Evolutionary conservation across 2,888 invertebrate species (phyloP).

Genomic region (Acleris emargana): DNA sequence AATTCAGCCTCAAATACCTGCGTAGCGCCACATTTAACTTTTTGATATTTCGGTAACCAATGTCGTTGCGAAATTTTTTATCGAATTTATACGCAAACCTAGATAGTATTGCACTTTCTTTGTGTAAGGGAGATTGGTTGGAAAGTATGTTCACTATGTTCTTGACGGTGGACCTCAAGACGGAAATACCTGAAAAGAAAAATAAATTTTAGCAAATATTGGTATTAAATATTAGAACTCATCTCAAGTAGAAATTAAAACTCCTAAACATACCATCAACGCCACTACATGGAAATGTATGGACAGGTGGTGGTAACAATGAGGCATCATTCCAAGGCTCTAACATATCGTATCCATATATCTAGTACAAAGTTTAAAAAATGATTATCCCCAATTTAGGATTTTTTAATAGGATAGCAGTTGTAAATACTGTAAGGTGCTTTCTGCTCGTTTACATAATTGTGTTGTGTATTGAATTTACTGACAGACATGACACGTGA

Average conservation of each 20-base stretch:
- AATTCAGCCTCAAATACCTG: constrained; percentile 74
- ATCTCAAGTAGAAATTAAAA: not conserved
- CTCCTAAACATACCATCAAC: constrained; percentile 51
- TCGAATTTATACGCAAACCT: constrained; percentile 84
- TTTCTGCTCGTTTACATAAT: no score
- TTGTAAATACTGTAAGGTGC: no score
- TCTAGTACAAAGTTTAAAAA: no score
- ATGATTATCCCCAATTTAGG: no score
- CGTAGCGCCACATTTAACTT: constrained; percentile 80
- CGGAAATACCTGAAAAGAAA: constrained; percentile 60
- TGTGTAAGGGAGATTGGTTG: constrained; percentile 76
- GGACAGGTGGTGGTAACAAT: constrained; percentile 65
- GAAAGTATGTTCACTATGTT: constrained; percentile 60
- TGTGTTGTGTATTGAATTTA: no score
- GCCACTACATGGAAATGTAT: constrained; percentile 53
- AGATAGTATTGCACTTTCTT: constrained; percentile 81
- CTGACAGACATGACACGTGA: no score
- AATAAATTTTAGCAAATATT: constrained; percentile 31
- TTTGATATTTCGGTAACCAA: constrained; percentile 80
- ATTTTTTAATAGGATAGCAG: no score
- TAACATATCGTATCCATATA: constrained; percentile 46
- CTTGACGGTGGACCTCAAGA: constrained; percentile 54
- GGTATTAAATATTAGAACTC: not conserved
- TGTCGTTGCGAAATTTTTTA: constrained; percentile 83
- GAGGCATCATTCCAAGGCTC: constrained; percentile 69